Percentiles rank a stretch among this genome's conserved stretches.
Conservation (phyloP, 1,140 invertebrate species). For the Hyles vespertilio region DNA sequence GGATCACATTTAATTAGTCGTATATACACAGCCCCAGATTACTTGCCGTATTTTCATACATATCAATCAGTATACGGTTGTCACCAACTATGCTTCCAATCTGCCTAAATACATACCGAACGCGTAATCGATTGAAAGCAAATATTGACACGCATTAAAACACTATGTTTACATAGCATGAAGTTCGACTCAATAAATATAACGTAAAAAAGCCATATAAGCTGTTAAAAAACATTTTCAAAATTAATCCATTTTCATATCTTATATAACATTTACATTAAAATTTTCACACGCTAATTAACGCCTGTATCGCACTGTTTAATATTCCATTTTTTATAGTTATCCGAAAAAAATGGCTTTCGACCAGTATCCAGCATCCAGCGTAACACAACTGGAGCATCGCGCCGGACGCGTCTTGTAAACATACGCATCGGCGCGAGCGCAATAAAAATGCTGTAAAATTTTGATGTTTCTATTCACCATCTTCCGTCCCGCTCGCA, state of each 20-base stretch:
- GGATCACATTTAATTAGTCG: too few species aligned
- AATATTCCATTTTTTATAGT: slow-evolving; percentile 10
- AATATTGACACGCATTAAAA: slow-evolving; percentile 1
- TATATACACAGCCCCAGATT: too few species aligned
- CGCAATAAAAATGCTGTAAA: slow-evolving; percentile 74
- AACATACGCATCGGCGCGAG: slow-evolving; percentile 53
- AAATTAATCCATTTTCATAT: too few species aligned
- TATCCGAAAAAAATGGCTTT: slow-evolving; percentile 14
- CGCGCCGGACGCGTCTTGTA: slow-evolving; percentile 58
- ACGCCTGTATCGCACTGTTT: slow-evolving; percentile 11
- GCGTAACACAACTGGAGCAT: slow-evolving; percentile 31
- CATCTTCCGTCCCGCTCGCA: slow-evolving; percentile 29
- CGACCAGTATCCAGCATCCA: slow-evolving; percentile 26
- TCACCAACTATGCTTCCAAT: too few species aligned
- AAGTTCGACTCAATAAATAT: too few species aligned
- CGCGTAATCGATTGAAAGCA: background rate
- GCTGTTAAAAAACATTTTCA: too few species aligned
- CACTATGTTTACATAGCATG: background rate
- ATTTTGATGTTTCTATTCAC: slow-evolving; percentile 75
- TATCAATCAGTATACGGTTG: too few species aligned
- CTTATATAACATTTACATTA: background rate
- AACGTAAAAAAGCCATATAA: too few species aligned
- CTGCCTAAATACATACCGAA: background rate
- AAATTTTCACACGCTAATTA: slow-evolving; percentile 18
- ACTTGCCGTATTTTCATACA: too few species aligned